Percentiles rank a stretch among this genome's conserved stretches.
Conservation (phyloP, 1,140 invertebrate genomes). For the Manduca sexta region DNA sequence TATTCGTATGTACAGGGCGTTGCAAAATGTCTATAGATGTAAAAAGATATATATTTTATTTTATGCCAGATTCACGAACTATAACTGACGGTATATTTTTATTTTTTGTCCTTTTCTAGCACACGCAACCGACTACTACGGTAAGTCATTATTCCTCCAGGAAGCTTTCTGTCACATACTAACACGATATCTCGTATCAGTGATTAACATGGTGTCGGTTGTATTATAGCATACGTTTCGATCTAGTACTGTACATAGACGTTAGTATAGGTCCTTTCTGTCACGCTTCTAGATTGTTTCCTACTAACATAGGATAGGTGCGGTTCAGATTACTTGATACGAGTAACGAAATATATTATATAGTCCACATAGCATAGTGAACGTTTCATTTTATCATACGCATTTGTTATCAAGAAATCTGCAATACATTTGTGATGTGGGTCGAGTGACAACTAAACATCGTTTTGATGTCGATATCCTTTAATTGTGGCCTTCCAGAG, state of each 20-base stretch:
- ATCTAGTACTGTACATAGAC: slow-evolving; percentile 44
- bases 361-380: slow-evolving; percentile 2
- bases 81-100: slow-evolving; percentile 70
- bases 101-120: slow-evolving; percentile 85
- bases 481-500: slow-evolving; percentile 71
- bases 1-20: no score
- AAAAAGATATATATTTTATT: background rate
- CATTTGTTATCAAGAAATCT: slow-evolving; percentile 42
- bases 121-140: slow-evolving; percentile 98
- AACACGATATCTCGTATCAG: slow-evolving; percentile 37
- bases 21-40: no score
- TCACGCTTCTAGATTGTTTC: slow-evolving; percentile 67
- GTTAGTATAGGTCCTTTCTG: slow-evolving; percentile 35
- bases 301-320: slow-evolving; percentile 58
- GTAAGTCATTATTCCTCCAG: slow-evolving; percentile 92
- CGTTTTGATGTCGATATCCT: slow-evolving; percentile 38
- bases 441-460: slow-evolving; percentile 36
- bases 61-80: slow-evolving; percentile 14
- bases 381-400: slow-evolving; percentile 13
- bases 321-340: slow-evolving; percentile 51
- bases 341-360: no score
- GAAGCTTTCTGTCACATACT: slow-evolving; percentile 43
- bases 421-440: slow-evolving; percentile 24
- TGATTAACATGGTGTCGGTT: slow-evolving; percentile 60
- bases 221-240: slow-evolving; percentile 36